Evolutionary conservation across 2,113 vertebrate genomes (phyloP).

Genomic region (Cephalopholis sonnerati): DNA sequence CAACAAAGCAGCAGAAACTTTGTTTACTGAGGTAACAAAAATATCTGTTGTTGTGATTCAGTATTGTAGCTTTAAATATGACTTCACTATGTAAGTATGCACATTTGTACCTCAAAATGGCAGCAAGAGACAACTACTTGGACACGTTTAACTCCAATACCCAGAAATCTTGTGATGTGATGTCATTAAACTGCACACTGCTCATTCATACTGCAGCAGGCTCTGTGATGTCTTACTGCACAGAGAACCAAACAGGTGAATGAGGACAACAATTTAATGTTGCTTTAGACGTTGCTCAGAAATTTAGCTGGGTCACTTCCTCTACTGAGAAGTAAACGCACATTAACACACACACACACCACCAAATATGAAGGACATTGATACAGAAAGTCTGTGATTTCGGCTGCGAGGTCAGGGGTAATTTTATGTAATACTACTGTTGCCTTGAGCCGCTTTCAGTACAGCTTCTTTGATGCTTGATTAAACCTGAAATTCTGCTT

Average conservation of each 20-base stretch:
- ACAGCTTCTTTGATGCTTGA: slow-evolving; percentile 21
- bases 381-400: background rate
- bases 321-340: background rate
- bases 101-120: background rate
- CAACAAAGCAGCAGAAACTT: too few species aligned
- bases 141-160: background rate
- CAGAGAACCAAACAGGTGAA: background rate
- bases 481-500: slow-evolving; percentile 40
- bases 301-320: slow-evolving; percentile 2
- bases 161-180: background rate
- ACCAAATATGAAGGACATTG: background rate
- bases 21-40: too few species aligned
- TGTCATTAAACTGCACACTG: background rate
- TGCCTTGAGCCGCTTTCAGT: slow-evolving; percentile 1
- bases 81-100: background rate
- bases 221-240: background rate
- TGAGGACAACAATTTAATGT: background rate
- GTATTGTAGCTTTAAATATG: too few species aligned
- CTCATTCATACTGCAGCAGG: background rate
- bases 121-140: background rate
- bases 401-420: background rate
- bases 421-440: background rate
- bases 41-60: background rate
- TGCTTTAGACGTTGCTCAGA: background rate
- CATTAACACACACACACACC: background rate